Percentiles rank a stretch among this genome's conserved stretches.
Evolutionary conservation across 2,797 vertebrate species (phyloP).

Genomic region (Margarornis squamiger): DNA sequence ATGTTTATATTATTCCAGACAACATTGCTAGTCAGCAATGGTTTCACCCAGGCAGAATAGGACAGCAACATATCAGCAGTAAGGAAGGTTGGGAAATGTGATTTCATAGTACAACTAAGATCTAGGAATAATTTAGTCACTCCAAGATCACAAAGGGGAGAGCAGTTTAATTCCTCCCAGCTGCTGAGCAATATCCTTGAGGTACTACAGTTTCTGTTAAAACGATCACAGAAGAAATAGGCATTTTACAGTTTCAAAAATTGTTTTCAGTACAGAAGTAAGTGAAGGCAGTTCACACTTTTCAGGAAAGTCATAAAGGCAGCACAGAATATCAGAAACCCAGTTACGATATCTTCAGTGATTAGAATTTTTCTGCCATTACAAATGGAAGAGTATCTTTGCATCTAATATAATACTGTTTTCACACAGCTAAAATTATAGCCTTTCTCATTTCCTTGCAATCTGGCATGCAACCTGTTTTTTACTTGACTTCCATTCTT

Average conservation of each 20-base stretch:
- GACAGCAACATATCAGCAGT: background rate
- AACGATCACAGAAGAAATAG: background rate
- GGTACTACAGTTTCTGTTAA: background rate
- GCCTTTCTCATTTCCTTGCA: background rate
- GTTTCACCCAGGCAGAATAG: background rate
- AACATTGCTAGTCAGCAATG: background rate
- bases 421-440: background rate
- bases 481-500: background rate
- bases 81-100: conserved; percentile 1
- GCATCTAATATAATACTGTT: background rate
- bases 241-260: background rate
- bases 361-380: background rate
- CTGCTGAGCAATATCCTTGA: conserved; percentile 23
- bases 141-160: conserved; percentile 11
- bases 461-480: background rate
- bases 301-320: conserved; percentile 51
- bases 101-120: background rate
- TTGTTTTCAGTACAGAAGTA: background rate
- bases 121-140: conserved; percentile 46
- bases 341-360: background rate
- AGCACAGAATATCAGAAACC: background rate
- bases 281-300: conserved; percentile 24
- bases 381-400: background rate
- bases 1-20: background rate
- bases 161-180: background rate